phyloP scores from a whole-genome alignment of 2,888 invertebrate genomes.

The Odontothrips loti region DNA sequence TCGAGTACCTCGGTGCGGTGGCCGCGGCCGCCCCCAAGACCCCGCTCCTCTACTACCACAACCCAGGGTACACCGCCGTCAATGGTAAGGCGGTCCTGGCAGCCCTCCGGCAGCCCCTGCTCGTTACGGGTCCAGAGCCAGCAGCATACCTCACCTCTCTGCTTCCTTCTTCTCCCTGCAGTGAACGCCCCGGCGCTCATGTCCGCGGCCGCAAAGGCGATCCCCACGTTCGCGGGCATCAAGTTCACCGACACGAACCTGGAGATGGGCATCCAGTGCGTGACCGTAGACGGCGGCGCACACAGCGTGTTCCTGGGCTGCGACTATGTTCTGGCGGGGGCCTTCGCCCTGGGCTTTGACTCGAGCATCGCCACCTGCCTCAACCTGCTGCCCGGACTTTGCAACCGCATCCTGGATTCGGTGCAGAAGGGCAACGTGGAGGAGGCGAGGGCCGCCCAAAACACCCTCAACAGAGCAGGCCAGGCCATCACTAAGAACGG shows the following conservation, averaged over 20 bases:
- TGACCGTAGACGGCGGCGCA: conserved; percentile 48
- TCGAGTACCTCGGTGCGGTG: conserved; percentile 62
- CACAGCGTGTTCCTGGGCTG: conserved; percentile 42
- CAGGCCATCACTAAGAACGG: conserved; percentile 55
- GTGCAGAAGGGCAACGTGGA: conserved; percentile 50
- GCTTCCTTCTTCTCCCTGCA: conserved; percentile 44
- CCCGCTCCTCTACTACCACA: conserved; percentile 79
- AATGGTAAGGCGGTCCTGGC: conserved; percentile 62
- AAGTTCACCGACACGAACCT: conserved; percentile 75
- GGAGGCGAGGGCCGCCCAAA: conserved; percentile 54
- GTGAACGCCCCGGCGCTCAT: conserved; percentile 71
- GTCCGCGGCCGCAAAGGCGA: conserved; percentile 54
- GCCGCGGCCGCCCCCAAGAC: conserved; percentile 66
- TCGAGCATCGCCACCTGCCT: conserved; percentile 67
- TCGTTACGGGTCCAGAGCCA: neutral
- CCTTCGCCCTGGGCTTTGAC: conserved; percentile 62
- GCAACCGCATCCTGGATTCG: conserved; percentile 54
- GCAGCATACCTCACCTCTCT: neutral
- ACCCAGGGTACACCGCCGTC: conserved; percentile 67
- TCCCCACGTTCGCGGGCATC: conserved; percentile 74
- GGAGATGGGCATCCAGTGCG: conserved; percentile 60
- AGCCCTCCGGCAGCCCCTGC: neutral
- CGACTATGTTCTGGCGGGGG: conserved; percentile 66
- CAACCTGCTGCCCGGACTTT: conserved; percentile 61
- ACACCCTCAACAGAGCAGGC: conserved; percentile 51